These are phyloP conservation scores for Melanotaenia nigrans DNA, from an alignment of 2,797 vertebrate genomes.

Conservation along the genomic window DNA sequence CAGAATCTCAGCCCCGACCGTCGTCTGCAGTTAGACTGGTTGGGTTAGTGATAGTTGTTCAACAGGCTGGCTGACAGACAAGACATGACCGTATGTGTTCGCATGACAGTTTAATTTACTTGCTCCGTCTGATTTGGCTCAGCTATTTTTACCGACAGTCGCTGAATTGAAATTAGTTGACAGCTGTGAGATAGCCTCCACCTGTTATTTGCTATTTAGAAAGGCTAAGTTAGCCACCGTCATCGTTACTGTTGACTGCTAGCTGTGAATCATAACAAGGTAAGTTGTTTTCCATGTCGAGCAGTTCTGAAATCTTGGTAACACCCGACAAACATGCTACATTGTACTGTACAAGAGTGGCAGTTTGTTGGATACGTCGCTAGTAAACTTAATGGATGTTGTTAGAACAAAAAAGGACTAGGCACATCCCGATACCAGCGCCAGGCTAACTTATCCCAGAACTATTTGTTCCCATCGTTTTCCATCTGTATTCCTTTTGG, in stretches of 20 bases:
- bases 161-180: slow-evolving; percentile 1
- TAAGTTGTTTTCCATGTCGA: slow-evolving; percentile 41
- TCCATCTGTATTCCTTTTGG: background rate
- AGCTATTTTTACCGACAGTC: background rate
- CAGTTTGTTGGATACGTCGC: background rate
- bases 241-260: slow-evolving; percentile 46
- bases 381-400: slow-evolving; percentile 8
- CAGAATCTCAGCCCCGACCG: slow-evolving; percentile 9
- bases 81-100: slow-evolving; percentile 9
- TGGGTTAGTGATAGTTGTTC: slow-evolving; percentile 51
- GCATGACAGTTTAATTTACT: background rate
- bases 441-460: slow-evolving; percentile 22
- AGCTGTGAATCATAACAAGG: slow-evolving; percentile 57
- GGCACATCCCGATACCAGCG: slow-evolving; percentile 40
- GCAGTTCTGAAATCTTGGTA: fast-evolving
- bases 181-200: slow-evolving; percentile 37
- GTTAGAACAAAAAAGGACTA: slow-evolving; percentile 41
- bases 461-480: background rate
- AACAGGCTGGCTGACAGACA: slow-evolving; percentile 61
- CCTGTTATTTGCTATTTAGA: slow-evolving; percentile 58
- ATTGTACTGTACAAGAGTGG: background rate
- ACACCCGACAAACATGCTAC: background rate
- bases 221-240: slow-evolving; percentile 61
- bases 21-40: slow-evolving; percentile 55
- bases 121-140: background rate